phyloP scores from a whole-genome alignment of 2,113 vertebrate genomes.

The Trinectes maculatus region DNA sequence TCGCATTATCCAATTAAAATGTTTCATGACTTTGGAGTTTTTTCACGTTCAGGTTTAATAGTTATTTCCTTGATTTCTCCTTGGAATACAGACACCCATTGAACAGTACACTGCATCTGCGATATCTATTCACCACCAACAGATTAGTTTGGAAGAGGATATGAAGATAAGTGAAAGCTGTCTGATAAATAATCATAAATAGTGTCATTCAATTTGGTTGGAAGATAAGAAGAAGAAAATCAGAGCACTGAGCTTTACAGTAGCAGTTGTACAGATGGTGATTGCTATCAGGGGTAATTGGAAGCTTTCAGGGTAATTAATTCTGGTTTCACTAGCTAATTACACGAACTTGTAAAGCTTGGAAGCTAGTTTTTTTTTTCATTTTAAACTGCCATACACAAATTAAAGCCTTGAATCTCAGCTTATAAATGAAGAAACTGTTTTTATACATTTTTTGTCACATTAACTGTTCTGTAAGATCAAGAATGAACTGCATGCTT shows the following conservation, averaged over 20 bases:
- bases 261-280: constrained; percentile 29
- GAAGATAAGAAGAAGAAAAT: constrained; percentile 13
- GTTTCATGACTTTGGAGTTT: too few relatives aligned
- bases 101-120: not conserved
- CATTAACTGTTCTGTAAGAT: not conserved
- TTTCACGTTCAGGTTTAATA: too few relatives aligned
- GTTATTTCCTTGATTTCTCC: not conserved
- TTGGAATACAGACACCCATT: not conserved
- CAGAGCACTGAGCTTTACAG: constrained; percentile 19
- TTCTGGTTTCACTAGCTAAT: constrained; percentile 33
- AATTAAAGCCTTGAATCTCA: not conserved
- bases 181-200: not conserved
- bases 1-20: too few relatives aligned
- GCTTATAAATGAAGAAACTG: too few relatives aligned
- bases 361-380: not conserved
- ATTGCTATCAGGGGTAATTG: constrained; percentile 34
- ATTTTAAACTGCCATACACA: constrained; percentile 6
- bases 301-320: constrained; percentile 22
- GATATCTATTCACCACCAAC: not conserved
- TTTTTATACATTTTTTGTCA: too few relatives aligned
- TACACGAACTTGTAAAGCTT: constrained; percentile 17
- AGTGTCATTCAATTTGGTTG: constrained; percentile 5
- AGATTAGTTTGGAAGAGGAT: constrained; percentile 1
- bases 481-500: not conserved
- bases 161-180: constrained; percentile 3